phyloP scores from a whole-genome alignment of 2,113 vertebrate genomes.

The Odocoileus virginianus region DNA sequence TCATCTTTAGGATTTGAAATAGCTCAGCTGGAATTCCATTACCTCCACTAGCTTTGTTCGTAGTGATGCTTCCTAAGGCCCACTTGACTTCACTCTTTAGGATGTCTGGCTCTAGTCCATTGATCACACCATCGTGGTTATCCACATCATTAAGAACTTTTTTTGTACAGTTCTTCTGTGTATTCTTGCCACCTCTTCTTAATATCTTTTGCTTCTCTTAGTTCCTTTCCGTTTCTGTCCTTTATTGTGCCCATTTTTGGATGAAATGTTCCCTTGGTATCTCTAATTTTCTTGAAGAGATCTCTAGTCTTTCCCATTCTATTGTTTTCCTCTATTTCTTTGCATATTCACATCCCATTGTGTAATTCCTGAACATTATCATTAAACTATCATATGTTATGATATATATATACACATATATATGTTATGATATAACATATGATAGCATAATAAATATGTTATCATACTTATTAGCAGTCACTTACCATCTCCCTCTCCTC shows the following conservation, averaged over 20 bases:
- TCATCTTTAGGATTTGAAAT: neutral
- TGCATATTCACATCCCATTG: neutral
- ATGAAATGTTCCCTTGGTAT: neutral
- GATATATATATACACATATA: no score
- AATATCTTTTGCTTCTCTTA: neutral
- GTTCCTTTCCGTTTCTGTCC: neutral
- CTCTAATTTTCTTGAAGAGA: neutral
- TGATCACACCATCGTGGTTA: neutral
- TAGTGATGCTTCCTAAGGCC: neutral
- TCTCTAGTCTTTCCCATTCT: neutral
- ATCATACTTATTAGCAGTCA: neutral
- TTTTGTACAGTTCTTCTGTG: neutral
- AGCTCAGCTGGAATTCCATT: neutral
- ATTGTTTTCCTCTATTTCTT: neutral
- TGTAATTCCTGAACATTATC: neutral
- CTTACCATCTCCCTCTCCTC: neutral
- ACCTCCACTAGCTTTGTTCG: neutral
- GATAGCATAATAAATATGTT: no score
- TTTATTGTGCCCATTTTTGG: neutral
- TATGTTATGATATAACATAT: no score
- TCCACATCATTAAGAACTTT: neutral
- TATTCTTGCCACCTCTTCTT: neutral
- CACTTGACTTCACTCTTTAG: neutral
- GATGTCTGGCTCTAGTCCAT: neutral
- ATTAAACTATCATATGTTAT: neutral